Conservation (phyloP, 2,113 vertebrate genomes). For the Archilochus colubris region DNA sequence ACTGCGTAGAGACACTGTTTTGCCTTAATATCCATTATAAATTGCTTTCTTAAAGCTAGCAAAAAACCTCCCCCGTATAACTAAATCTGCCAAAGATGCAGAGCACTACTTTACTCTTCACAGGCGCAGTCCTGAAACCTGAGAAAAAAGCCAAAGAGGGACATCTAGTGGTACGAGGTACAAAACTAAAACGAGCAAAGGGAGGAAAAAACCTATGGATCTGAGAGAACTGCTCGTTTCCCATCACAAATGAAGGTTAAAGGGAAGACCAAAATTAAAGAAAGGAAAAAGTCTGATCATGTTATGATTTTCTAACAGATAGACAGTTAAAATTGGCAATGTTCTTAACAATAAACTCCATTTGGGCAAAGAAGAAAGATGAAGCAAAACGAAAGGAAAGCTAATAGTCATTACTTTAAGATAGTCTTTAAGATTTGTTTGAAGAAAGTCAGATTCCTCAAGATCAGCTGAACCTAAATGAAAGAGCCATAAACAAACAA, state of each 20-base stretch:
- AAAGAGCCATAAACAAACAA: neutral
- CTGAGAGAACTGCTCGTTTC: neutral
- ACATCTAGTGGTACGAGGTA: slow-evolving; percentile 77
- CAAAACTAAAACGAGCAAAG: neutral
- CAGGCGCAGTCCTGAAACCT: neutral
- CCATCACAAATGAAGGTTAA: neutral
- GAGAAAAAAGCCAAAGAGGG: slow-evolving; percentile 79
- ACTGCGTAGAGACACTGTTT: neutral
- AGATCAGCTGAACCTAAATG: neutral
- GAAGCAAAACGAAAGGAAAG: neutral
- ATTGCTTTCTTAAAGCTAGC: slow-evolving; percentile 8
- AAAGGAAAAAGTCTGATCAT: neutral
- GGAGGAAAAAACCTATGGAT: neutral
- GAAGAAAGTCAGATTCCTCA: neutral
- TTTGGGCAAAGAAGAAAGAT: neutral
- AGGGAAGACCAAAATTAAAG: neutral
- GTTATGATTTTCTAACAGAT: neutral
- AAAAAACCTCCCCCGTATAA: neutral
- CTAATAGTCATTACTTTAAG: neutral
- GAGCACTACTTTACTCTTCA: neutral
- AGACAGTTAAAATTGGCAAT: neutral
- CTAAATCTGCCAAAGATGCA: neutral
- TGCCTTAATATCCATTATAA: neutral
- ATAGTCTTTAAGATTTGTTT: neutral
- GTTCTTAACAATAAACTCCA: neutral